Conservation (phyloP, 2,113 vertebrate genomes). For the Antennarius striatus region DNA sequence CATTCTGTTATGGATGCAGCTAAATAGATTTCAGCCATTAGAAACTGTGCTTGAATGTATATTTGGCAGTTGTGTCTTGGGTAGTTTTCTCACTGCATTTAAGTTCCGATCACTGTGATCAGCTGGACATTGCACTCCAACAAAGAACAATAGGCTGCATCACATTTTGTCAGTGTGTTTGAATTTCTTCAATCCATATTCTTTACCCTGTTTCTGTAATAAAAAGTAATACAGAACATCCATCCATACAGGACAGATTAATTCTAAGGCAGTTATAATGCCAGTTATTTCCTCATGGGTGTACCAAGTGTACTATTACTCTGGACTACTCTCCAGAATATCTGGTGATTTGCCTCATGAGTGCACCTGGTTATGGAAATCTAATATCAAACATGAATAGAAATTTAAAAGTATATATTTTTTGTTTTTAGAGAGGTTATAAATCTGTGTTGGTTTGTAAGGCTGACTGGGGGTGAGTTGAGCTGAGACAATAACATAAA, state of each 20-base stretch:
- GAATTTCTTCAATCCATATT: too few species aligned
- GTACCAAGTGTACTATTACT: too few species aligned
- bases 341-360: slow-evolving; percentile 11
- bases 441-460: too few species aligned
- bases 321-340: slow-evolving; percentile 2
- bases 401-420: slow-evolving; percentile 8
- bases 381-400: slow-evolving; percentile 39
- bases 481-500: background rate
- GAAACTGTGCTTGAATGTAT: slow-evolving; percentile 8
- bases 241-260: background rate
- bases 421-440: slow-evolving; percentile 13
- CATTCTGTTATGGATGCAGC: slow-evolving; percentile 3
- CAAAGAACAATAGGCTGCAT: background rate
- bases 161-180: too few species aligned
- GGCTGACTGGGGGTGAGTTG: too few species aligned
- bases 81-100: slow-evolving; percentile 33
- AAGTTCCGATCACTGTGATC: slow-evolving; percentile 20
- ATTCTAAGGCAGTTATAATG: too few species aligned
- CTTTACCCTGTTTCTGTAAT: too few species aligned
- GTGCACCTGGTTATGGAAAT: slow-evolving; percentile 30
- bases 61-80: slow-evolving; percentile 26
- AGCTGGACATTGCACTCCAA: slow-evolving; percentile 9
- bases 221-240: too few species aligned
- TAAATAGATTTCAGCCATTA: too few species aligned
- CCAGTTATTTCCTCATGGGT: too few species aligned